These are phyloP conservation scores for Xestia rhomboidea DNA, from an alignment of 2,888 invertebrate species.

Conservation along the genomic window DNA sequence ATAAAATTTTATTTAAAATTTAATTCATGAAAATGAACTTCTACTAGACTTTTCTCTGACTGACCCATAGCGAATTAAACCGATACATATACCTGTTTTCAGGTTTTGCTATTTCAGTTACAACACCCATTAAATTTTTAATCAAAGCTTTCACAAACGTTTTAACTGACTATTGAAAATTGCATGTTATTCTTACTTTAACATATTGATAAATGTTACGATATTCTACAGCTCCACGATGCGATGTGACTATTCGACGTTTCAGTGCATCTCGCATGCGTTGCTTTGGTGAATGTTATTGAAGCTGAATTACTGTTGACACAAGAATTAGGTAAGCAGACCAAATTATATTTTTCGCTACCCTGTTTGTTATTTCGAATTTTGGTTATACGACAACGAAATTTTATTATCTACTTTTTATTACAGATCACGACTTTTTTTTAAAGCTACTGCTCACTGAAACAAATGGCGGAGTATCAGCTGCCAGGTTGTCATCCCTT, in stretches of 20 bases:
- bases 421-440: background rate
- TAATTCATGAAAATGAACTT: no score
- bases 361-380: no score
- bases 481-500: no score
- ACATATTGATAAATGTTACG: conserved; percentile 16
- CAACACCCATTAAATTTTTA: background rate
- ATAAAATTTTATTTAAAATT: no score
- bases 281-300: conserved; percentile 12
- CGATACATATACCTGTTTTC: background rate
- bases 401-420: background rate
- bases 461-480: background rate
- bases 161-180: background rate
- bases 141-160: background rate
- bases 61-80: background rate
- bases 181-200: background rate
- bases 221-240: conserved; percentile 4
- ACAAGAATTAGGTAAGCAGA: background rate
- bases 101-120: background rate
- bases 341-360: no score
- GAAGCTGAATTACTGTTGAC: conserved; percentile 17
- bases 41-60: no score
- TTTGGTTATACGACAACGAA: no score
- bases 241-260: conserved; percentile 22
- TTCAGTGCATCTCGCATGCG: conserved; percentile 16
- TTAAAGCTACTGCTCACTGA: background rate